Percentiles rank a stretch among this genome's conserved stretches.
These are phyloP conservation scores for Drosophila baimaii DNA, from an alignment of 1,140 invertebrate species.

Conservation along the genomic window DNA sequence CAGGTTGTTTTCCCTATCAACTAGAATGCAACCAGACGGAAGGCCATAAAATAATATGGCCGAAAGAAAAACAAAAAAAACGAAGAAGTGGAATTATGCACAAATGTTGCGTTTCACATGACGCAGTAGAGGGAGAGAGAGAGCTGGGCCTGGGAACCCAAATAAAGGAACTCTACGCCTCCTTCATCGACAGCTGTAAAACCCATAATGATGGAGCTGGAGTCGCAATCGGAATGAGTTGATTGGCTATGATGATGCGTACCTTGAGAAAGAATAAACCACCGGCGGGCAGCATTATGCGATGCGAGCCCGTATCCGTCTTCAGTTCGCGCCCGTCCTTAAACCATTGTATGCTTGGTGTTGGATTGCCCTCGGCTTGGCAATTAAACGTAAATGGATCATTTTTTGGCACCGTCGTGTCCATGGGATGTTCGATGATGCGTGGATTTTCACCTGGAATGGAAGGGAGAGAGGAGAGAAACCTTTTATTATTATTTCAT, in stretches of 20 bases:
- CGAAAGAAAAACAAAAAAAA: slow-evolving; percentile 9
- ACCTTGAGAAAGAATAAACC: slow-evolving; percentile 91
- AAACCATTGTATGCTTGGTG: slow-evolving; percentile 88
- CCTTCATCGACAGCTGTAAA: slow-evolving; percentile 54
- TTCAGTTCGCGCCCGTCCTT: slow-evolving; percentile 87
- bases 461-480: slow-evolving; percentile 16
- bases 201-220: slow-evolving; percentile 61
- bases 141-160: slow-evolving; percentile 28
- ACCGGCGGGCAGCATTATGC: slow-evolving; percentile 87
- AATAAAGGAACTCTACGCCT: slow-evolving; percentile 26
- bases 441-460: slow-evolving; percentile 87
- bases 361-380: slow-evolving; percentile 88
- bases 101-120: slow-evolving; percentile 79
- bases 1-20: slow-evolving; percentile 72
- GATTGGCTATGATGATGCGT: slow-evolving; percentile 61
- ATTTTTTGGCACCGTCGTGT: slow-evolving; percentile 89
- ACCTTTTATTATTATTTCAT: slow-evolving; percentile 21
- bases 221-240: slow-evolving; percentile 25
- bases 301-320: slow-evolving; percentile 85
- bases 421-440: slow-evolving; percentile 90
- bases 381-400: slow-evolving; percentile 89
- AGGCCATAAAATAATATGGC: slow-evolving; percentile 78
- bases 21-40: slow-evolving; percentile 75
- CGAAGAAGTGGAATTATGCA: slow-evolving; percentile 39
- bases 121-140: slow-evolving; percentile 7